Evolutionary conservation across 2,797 vertebrate species (phyloP).

Genomic region (Muscicapa comitata): DNA sequence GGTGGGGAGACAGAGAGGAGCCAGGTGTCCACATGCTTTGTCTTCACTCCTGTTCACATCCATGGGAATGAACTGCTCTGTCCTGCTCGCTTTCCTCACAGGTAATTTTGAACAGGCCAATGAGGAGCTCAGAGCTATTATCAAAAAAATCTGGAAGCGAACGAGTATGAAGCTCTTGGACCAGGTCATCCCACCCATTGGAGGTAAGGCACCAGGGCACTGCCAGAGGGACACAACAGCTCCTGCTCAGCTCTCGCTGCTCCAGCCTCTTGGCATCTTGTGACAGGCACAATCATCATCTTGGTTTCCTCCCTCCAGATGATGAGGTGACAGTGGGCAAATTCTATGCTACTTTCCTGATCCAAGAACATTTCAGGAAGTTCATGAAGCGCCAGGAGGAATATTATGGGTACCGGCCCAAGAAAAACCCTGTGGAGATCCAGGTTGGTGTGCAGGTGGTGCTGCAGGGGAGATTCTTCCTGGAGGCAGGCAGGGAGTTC

Average conservation of each 20-base stretch:
- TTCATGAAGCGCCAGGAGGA: constrained; percentile 97
- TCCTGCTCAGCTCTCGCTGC: not conserved
- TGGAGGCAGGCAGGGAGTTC: not conserved
- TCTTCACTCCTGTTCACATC: not conserved
- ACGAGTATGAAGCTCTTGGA: constrained; percentile 99
- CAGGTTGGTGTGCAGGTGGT: constrained; percentile 76
- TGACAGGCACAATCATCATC: not conserved
- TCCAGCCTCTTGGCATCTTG: not conserved
- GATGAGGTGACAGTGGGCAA: constrained; percentile 99
- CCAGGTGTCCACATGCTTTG: not conserved
- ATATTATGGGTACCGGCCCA: constrained; percentile 93
- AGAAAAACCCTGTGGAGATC: constrained; percentile 88
- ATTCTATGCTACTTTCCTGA: constrained; percentile 98
- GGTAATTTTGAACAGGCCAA: constrained; percentile 97
- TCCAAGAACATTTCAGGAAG: constrained; percentile 97
- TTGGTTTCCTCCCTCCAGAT: constrained; percentile 75
- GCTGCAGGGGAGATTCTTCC: not conserved
- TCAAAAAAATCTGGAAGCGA: constrained; percentile 98
- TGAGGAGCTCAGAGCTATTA: constrained; percentile 94
- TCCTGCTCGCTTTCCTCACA: constrained; percentile 29
- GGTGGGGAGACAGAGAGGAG: not conserved
- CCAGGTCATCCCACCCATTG: constrained; percentile 97
- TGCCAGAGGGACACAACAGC: not conserved
- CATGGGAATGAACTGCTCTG: not conserved
- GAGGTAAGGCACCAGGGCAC: constrained; percentile 76